Evolutionary conservation across 1,140 invertebrate genomes (phyloP), one percentile per base, ranked within the genome.

Genomic region (Copidosoma floridanum): DNA sequence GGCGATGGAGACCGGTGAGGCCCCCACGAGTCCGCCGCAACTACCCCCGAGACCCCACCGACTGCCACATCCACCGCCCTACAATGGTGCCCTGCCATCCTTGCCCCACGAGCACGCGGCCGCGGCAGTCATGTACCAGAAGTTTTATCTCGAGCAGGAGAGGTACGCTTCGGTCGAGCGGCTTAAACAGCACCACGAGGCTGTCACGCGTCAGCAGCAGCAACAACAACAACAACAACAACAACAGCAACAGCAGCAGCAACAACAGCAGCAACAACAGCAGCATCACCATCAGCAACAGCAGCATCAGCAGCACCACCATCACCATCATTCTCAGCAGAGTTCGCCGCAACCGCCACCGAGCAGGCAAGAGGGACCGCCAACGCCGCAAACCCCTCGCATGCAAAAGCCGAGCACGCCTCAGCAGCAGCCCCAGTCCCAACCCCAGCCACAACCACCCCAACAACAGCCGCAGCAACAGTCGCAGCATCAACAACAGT

Each of bases 1-100:
- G 56, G 73, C 72, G 44, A 83, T 81, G 20, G 88, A 90, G 54
- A 85, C 88, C 57, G 88, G 90, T 64, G 88, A 90, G 65, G 90
- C 91, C 67, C 85, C 85, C 47, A 82, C 82, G 29, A 69, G 80
- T 20, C 80, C 81, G 71, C 77, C 77, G 68, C 83, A 58, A 73
- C 69, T 75, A 72, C 70, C 82, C 74, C 70, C 85, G 86, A 61
- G 85, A 86, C 53, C 81, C 85, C 51, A 75, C 75, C 71, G 83
- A 65, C 76, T 82, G 66, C 72, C 80, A 52, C 2, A 32, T 73
- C 80, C 60, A 2, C 44, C 69, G 71, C 80, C 72, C 70, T 84
- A 77, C 74, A 77, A 76, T 65, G 75, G 72, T 68, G 74, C 75
- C 69, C 82, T 77, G 69, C 81, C 86, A 64, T 83, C 86, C 52